Conservation (phyloP, 2,888 invertebrate species). For the Aplocera efformata region DNA sequence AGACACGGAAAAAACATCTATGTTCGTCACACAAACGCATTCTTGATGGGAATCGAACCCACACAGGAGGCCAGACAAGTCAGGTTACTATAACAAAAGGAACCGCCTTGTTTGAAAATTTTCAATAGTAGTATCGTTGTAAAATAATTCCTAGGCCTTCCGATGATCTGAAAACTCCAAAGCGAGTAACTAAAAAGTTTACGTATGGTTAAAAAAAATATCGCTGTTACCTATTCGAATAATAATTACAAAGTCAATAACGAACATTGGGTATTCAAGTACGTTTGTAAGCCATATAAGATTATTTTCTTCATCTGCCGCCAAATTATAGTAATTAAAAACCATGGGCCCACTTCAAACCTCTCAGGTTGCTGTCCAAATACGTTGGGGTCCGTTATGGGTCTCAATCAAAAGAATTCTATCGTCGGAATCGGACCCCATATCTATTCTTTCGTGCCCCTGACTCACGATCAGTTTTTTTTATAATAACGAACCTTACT, state of each 20-base stretch:
- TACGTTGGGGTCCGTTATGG: conserved; percentile 78
- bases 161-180: no score
- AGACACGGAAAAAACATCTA: no score
- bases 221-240: no score
- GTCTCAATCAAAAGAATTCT: conserved; percentile 71
- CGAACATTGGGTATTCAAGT: conserved; percentile 19
- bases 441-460: conserved; percentile 76
- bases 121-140: no score
- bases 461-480: conserved; percentile 33
- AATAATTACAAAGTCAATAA: conserved; percentile 4
- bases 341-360: conserved; percentile 69
- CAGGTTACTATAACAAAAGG: no score
- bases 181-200: no score
- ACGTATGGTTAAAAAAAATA: no score
- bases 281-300: conserved; percentile 16
- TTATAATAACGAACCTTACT: conserved; percentile 32
- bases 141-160: no score
- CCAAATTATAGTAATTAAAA: conserved; percentile 78
- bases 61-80: no score
- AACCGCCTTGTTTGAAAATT: no score
- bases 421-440: conserved; percentile 67
- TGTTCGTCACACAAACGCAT: no score
- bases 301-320: conserved; percentile 65
- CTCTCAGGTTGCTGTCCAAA: conserved; percentile 78
- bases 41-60: no score